Percentiles rank a stretch among this genome's conserved stretches.
phyloP scores from a whole-genome alignment of 2,888 invertebrate genomes.

The Omphaloscelis lunosa region DNA sequence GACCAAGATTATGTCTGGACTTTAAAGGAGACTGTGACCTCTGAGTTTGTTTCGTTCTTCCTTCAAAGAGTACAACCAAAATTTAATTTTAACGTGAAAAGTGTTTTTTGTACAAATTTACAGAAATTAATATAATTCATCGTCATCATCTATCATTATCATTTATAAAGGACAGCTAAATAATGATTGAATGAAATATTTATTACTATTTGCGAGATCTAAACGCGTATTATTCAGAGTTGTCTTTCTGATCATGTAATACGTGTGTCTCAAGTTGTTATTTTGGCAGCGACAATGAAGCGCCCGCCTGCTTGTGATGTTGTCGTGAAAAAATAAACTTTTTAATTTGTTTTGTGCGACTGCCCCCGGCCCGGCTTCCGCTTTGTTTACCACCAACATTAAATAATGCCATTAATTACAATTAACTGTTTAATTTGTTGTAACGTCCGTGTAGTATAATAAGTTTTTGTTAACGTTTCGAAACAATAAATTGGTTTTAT shows the following conservation, averaged over 20 bases:
- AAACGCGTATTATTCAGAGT: neutral
- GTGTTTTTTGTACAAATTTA: neutral
- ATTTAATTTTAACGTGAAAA: neutral
- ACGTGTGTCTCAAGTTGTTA: constrained; percentile 28
- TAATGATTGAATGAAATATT: neutral
- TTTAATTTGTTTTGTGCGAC: constrained; percentile 57
- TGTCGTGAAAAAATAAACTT: constrained; percentile 56
- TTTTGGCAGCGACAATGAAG: constrained; percentile 62
- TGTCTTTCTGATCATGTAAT: neutral
- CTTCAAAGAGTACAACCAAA: neutral
- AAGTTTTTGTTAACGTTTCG: constrained; percentile 1
- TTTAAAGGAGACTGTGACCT: no score
- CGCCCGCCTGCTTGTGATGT: constrained; percentile 61
- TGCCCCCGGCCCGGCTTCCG: neutral
- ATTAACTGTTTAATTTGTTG: constrained; percentile 33
- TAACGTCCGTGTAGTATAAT: constrained; percentile 7
- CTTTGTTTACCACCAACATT: constrained; percentile 45
- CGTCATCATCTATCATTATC: neutral
- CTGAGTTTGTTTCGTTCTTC: no score
- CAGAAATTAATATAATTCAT: neutral
- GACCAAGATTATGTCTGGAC: no score
- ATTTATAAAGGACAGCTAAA: no score
- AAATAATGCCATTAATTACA: constrained; percentile 49
- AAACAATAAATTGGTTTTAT: constrained; percentile 1
- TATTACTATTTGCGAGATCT: neutral